phyloP scores from a whole-genome alignment of 2,797 vertebrate genomes.

The Cyclura pinguis region DNA sequence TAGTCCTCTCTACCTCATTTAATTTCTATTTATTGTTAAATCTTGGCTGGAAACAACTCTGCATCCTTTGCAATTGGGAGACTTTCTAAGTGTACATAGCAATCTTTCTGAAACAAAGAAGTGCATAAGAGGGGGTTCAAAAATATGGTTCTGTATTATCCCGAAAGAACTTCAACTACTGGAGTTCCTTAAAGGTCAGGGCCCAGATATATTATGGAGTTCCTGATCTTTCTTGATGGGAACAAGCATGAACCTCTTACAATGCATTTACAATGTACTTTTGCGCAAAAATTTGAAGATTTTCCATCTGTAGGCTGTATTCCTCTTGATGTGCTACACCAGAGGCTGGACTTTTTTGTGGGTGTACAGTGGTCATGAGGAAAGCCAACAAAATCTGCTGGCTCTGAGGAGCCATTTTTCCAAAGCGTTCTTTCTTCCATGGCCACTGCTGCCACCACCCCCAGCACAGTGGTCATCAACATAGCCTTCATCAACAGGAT shows the following conservation, averaged over 20 bases:
- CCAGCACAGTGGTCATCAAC: too few relatives aligned
- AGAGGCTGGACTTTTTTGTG: too few relatives aligned
- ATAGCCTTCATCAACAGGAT: too few relatives aligned
- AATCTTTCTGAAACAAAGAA: not conserved
- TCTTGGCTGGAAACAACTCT: not conserved
- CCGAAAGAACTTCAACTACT: not conserved
- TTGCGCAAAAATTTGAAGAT: not conserved
- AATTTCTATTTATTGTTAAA: not conserved
- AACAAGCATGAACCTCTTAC: not conserved
- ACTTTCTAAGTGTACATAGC: not conserved
- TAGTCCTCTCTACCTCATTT: not conserved
- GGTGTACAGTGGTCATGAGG: too few relatives aligned
- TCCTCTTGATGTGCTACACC: too few relatives aligned
- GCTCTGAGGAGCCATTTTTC: too few relatives aligned
- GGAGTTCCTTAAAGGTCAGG: too few relatives aligned
- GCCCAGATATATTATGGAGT: not conserved
- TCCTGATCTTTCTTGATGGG: too few relatives aligned
- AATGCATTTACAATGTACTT: not conserved
- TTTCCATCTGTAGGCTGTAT: not conserved
- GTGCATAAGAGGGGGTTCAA: not conserved
- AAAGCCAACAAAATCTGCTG: too few relatives aligned
- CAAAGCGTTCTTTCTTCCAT: too few relatives aligned
- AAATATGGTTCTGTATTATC: not conserved
- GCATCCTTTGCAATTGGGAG: not conserved
- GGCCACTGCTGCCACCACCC: too few relatives aligned